Evolutionary conservation across 2,888 invertebrate species (phyloP).

Genomic region (Trachelus troglodyta): DNA sequence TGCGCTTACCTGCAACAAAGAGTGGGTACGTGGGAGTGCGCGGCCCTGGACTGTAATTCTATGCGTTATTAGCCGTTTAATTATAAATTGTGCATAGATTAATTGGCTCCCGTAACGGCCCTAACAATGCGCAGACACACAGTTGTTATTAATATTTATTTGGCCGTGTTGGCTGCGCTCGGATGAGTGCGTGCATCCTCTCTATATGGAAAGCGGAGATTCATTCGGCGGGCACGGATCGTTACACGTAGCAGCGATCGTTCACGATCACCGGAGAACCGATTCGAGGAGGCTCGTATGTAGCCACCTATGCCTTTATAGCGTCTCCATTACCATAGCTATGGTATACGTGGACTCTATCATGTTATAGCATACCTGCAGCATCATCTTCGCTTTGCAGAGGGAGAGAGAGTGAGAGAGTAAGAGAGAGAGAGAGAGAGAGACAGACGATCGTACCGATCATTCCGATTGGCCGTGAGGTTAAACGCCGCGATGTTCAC

Average conservation of each 20-base stretch:
- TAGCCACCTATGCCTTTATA: background rate
- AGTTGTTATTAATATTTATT: constrained; percentile 58
- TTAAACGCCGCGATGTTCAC: background rate
- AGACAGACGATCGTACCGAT: constrained; percentile 6
- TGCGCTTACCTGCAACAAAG: background rate
- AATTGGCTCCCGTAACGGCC: constrained; percentile 64
- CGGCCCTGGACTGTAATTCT: constrained; percentile 63
- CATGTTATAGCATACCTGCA: background rate
- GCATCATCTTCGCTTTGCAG: constrained; percentile 13
- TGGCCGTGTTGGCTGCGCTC: constrained; percentile 23
- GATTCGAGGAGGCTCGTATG: background rate
- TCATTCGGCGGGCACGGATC: background rate
- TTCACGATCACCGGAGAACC: background rate
- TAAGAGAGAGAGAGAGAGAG: constrained; percentile 6
- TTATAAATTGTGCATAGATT: constrained; percentile 66
- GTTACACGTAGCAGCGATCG: background rate
- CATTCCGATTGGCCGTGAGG: background rate
- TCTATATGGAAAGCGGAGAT: background rate
- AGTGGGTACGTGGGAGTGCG: constrained; percentile 57
- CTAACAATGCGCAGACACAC: constrained; percentile 52
- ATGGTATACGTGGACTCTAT: background rate
- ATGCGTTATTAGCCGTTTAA: constrained; percentile 65
- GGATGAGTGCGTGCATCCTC: background rate
- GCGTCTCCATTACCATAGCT: background rate
- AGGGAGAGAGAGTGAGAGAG: constrained; percentile 11